Evolutionary conservation across 2,113 vertebrate genomes (phyloP).

Genomic region (Melanerpes aurifrons): DNA sequence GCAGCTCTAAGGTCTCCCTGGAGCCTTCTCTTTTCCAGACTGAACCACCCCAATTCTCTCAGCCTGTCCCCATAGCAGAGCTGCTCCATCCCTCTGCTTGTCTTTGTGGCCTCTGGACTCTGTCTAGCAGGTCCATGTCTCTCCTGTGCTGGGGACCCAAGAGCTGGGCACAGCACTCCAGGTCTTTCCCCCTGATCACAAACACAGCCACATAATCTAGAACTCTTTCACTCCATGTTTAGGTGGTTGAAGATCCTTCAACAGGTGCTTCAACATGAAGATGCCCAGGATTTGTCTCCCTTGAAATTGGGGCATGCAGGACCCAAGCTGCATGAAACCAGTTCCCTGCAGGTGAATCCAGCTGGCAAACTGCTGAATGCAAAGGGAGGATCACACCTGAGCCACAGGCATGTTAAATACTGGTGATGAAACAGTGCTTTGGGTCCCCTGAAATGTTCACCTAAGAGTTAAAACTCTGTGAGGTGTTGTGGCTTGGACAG

Average conservation of each 20-base stretch:
- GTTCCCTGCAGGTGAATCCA: neutral
- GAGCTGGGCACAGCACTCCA: too few relatives aligned
- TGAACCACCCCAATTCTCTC: too few relatives aligned
- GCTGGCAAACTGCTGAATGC: neutral
- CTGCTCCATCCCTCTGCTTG: too few relatives aligned
- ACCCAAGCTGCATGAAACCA: neutral
- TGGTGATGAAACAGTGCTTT: neutral
- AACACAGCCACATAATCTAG: neutral
- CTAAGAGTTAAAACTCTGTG: neutral
- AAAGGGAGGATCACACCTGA: neutral
- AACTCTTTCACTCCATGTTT: neutral
- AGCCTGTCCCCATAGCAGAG: too few relatives aligned
- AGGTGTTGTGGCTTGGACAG: neutral
- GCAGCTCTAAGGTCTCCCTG: too few relatives aligned
- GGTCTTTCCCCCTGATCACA: neutral
- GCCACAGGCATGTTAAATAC: neutral
- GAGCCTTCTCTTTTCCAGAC: too few relatives aligned
- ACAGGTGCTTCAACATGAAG: neutral
- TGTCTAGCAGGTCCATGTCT: too few relatives aligned
- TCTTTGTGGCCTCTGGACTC: too few relatives aligned
- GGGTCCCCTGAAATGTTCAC: neutral
- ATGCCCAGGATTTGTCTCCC: neutral
- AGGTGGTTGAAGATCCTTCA: neutral
- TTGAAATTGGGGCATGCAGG: neutral
- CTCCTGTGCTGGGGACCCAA: too few relatives aligned